These are phyloP conservation scores for Bathynomus jamesi DNA, from an alignment of 1,140 invertebrate genomes.

Conservation along the genomic window DNA sequence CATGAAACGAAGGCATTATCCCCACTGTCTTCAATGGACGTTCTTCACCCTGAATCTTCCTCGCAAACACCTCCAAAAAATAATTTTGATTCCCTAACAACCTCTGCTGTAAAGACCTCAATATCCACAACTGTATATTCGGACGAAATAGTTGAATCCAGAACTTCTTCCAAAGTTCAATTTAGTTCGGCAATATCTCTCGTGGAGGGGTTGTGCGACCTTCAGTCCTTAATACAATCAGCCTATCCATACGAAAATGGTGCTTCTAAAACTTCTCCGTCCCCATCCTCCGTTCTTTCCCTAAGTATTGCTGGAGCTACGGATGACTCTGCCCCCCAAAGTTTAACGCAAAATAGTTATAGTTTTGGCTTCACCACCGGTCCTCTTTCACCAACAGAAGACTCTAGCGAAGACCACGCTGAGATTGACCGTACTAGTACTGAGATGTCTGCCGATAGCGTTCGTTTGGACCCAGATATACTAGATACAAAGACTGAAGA, in stretches of 20 bases:
- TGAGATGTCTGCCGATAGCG: conserved; percentile 33
- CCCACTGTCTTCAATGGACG: neutral
- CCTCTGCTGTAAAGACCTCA: neutral
- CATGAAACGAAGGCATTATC: conserved; percentile 22
- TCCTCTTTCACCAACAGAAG: conserved; percentile 30
- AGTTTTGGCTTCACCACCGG: conserved; percentile 18
- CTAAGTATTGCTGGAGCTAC: conserved; percentile 19
- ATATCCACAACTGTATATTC: neutral
- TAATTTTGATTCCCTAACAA: neutral
- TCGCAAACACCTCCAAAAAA: conserved; percentile 1
- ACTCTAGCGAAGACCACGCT: conserved; percentile 35
- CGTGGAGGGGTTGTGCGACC: neutral
- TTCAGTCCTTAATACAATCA: neutral
- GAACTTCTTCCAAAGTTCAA: conserved; percentile 2
- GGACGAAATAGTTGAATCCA: conserved; percentile 4
- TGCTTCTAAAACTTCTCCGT: conserved; percentile 10
- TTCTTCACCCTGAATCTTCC: conserved; percentile 16
- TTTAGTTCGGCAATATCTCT: neutral
- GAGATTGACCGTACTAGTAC: conserved; percentile 36
- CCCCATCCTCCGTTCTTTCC: conserved; percentile 19
- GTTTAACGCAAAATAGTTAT: conserved; percentile 23
- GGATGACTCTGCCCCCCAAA: conserved; percentile 12
- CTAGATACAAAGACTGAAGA: conserved; percentile 40
- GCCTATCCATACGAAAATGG: neutral
- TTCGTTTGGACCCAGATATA: conserved; percentile 39